Base-by-base conservation (phyloP, 2,888 invertebrate genomes). In the Nomada hirtipes region DNA sequence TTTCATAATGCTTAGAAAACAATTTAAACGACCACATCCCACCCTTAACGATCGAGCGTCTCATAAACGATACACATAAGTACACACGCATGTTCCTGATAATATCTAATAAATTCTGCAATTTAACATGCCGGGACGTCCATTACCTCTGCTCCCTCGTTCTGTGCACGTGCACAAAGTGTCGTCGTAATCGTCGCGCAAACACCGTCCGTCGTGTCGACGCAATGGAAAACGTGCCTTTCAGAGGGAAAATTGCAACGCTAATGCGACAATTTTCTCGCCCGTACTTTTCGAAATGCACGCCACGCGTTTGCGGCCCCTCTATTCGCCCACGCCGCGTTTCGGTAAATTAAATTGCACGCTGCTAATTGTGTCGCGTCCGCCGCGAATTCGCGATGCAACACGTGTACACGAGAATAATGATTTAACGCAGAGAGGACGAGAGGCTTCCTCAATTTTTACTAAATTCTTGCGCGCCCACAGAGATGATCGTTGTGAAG, bases 61-160 rank as follows among this genome's bases (percentile, higher is more conserved):
- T 71, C 57, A 68, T 70, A 67, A 68, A 63, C 63, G 64, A 52
- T 64, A 44, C 70, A 29, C 23, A 47, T 72, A 44, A 26, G 59
- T 59, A 72, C 75, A 29, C 50, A 68, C 42, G 77, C 76, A 68
- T 65, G 76, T 70, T 76, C 71, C 78, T 68, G 86, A 83, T 86
- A 86, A 86, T 83, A 69, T 71, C 76, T 83, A 86, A 86, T 86
- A 85, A 83, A 81, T 86, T 86, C 55, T 83, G 83, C 76, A 81
- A 86, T 83, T 83, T 81, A 86, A 42, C 81, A 79, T 69, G 76
- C 68, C 59, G 83, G 80, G 64, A 75, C 77, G 71, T 69, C 72
- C 72, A 86, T 86, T 85, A 76, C 76, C 65, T 73, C 73, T 70
- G 68, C 64, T 72, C 68, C 82, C 80, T 82, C 82, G 72, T 80